These are phyloP conservation scores for Uropetala carovei DNA, from an alignment of 2,888 invertebrate genomes.

Conservation along the genomic window DNA sequence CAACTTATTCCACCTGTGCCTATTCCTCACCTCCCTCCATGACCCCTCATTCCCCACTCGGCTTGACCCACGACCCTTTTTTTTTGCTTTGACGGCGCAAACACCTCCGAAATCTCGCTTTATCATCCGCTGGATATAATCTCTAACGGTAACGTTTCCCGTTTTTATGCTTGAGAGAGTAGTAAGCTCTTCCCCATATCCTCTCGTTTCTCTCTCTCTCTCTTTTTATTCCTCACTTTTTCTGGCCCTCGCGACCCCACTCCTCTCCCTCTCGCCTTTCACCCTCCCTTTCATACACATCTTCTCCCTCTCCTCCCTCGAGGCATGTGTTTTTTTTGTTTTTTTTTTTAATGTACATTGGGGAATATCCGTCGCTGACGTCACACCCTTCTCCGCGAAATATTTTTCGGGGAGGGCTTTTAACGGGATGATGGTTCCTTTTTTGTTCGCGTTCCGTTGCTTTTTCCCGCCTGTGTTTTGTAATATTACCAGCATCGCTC, in stretches of 20 bases:
- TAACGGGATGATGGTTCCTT: not conserved
- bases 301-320: not conserved
- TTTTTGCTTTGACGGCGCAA: not conserved
- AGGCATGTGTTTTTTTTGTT: not conserved
- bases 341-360: not conserved
- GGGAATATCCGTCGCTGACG: not conserved
- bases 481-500: not conserved
- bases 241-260: too few species aligned
- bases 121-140: not conserved
- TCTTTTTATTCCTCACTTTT: too few species aligned
- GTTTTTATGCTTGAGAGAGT: not conserved
- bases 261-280: not conserved
- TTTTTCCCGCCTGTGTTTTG: not conserved
- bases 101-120: not conserved
- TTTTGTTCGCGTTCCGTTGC: not conserved
- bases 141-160: not conserved
- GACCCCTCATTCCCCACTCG: not conserved
- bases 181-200: not conserved
- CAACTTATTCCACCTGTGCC: too few species aligned
- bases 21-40: too few species aligned
- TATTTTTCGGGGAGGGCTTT: conserved; percentile 12
- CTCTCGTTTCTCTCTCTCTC: not conserved
- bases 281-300: not conserved
- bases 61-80: not conserved
- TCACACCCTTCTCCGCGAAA: not conserved